phyloP scores from a whole-genome alignment of 2,797 vertebrate genomes.

The Coreius guichenoti region DNA sequence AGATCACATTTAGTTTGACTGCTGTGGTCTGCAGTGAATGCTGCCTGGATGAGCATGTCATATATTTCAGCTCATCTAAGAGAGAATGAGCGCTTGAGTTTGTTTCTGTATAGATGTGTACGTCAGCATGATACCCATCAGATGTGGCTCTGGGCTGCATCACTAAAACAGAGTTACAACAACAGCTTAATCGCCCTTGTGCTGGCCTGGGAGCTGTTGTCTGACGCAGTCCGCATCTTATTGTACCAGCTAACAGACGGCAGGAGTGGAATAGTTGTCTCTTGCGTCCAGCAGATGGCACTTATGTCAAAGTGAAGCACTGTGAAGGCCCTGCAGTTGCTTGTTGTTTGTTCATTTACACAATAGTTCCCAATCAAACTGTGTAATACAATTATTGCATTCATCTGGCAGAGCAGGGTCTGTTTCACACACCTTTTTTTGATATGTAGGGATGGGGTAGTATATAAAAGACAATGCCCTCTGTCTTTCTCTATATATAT shows the following conservation, averaged over 20 bases:
- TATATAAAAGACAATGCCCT: not conserved
- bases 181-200: slow-evolving; percentile 22
- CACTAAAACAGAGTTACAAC: not conserved
- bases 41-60: not conserved
- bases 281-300: slow-evolving; percentile 62
- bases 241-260: not conserved
- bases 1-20: not conserved
- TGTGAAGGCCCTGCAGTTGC: not conserved
- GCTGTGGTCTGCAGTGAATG: not conserved
- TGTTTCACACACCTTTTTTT: slow-evolving; percentile 39
- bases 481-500: not conserved
- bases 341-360: slow-evolving; percentile 55
- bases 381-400: slow-evolving; percentile 61
- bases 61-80: slow-evolving; percentile 23
- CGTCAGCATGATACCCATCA: slow-evolving; percentile 1
- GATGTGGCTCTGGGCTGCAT: not conserved
- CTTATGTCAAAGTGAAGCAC: slow-evolving; percentile 65
- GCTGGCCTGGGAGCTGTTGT: slow-evolving; percentile 16
- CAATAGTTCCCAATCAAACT: slow-evolving; percentile 55
- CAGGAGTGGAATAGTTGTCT: slow-evolving; percentile 17
- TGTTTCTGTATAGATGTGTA: slow-evolving; percentile 17
- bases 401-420: slow-evolving; percentile 48
- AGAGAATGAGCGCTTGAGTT: not conserved
- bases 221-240: not conserved
- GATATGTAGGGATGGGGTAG: not conserved